Evolutionary conservation across 2,113 vertebrate genomes (phyloP), one percentile per base, ranked within the genome.

Genomic region (Lycocorax pyrrhopterus): DNA sequence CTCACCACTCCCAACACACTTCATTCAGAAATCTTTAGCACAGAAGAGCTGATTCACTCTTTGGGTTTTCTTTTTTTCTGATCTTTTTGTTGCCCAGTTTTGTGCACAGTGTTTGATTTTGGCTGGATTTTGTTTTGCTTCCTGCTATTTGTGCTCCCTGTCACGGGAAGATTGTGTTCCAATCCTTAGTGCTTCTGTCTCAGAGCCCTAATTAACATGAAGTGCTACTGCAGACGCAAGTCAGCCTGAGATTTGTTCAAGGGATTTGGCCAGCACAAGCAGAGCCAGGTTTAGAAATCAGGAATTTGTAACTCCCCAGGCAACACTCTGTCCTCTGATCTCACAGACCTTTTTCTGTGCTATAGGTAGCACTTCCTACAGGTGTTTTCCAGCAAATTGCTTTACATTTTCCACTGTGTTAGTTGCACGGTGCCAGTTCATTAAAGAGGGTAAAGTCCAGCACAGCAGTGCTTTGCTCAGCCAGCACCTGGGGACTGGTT

Each of bases 401-500:
- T 78, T 56, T 75, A 84, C 60, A 53, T 77, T 81, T 64, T 81
- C 63, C 53, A 14, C 56, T 29, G 76, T 81, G 78, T 37, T 84
- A 9, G 0, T 77, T 91, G n/a, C 51, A 46, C 17, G 29, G 69
- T 71, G 66, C 67, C 86, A 89, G 60, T 87, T 96, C 79, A 95
- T 92, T 93, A 92, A 87, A 75, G 82, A 67, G 69, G 19, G 25
- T 41, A 63, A 63, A 78, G 68, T 72, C 64, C 79, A 74, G 53
- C 55, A 51, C 60, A 0, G 6, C 39, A 75, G 64, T 2, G 2
- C 72, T 80, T 90, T 83, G 78, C 85, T 88, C 84, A 62, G 51
- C 35, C 67, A 80, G 86, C 56, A 95, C 82, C 92, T 87, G 68
- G 90, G 90, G 93, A 84, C 87, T 52, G 68, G 39, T 90, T 75